Conservation (phyloP, 2,113 vertebrate genomes). For the Leptosomus discolor region DNA sequence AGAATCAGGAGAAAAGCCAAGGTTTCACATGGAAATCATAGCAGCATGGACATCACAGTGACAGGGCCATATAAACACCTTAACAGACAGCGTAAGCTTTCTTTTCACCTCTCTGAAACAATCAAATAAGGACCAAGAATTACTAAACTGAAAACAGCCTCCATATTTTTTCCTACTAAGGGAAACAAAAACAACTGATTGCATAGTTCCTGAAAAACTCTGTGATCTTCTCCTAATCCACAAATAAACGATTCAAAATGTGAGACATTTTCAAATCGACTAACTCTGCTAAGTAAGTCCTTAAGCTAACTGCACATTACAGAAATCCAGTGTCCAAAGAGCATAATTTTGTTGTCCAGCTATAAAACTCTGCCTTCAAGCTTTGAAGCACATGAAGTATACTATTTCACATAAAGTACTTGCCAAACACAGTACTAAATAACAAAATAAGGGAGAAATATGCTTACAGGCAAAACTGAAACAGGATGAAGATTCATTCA, state of each 20-base stretch:
- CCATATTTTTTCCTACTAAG: not conserved
- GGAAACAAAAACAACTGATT: not conserved
- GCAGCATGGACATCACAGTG: not conserved
- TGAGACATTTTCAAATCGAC: not conserved
- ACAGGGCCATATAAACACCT: not conserved
- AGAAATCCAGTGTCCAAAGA: not conserved
- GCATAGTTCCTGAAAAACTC: not conserved
- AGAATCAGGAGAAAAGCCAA: constrained; percentile 18
- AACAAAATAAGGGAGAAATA: constrained; percentile 43
- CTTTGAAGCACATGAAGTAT: not conserved
- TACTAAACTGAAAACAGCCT: not conserved
- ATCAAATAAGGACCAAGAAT: not conserved
- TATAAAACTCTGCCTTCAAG: constrained; percentile 12
- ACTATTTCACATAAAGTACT: not conserved
- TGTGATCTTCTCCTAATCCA: not conserved
- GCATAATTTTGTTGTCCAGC: not conserved
- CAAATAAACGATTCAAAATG: not conserved
- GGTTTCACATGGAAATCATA: not conserved
- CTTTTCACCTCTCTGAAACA: constrained; percentile 54
- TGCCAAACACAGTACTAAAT: constrained; percentile 6
- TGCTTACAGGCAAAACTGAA: constrained; percentile 41
- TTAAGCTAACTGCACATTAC: not conserved
- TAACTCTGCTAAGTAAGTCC: not conserved
- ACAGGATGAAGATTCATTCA: not conserved
- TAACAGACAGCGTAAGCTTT: constrained; percentile 3